Evolutionary conservation across 2,113 vertebrate species (phyloP).

Genomic region (Myrmecobius fasciatus): DNA sequence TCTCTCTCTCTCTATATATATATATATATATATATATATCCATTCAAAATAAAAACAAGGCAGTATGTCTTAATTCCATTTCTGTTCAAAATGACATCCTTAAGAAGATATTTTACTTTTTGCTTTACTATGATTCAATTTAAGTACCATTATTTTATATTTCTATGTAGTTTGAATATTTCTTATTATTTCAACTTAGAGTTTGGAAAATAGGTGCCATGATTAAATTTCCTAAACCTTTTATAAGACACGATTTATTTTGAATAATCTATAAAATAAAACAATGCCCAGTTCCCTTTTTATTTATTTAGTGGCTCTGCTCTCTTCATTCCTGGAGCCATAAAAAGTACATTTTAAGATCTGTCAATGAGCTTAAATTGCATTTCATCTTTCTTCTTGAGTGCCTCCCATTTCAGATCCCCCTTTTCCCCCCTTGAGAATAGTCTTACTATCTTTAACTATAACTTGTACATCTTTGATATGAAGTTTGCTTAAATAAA

Average conservation of each 20-base stretch:
- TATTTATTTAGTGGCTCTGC: not conserved
- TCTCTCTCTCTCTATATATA: not conserved
- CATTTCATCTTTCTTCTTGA: not conserved
- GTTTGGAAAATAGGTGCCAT: slow-evolving; percentile 1
- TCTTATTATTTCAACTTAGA: not conserved
- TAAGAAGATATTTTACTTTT: not conserved
- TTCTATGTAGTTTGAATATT: not conserved
- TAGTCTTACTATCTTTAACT: slow-evolving; percentile 30
- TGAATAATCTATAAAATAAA: not conserved
- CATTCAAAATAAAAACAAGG: not conserved
- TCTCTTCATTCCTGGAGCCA: not conserved
- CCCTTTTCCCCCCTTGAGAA: slow-evolving; percentile 19
- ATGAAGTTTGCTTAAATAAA: slow-evolving; percentile 46
- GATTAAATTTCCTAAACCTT: not conserved
- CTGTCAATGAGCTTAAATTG: not conserved
- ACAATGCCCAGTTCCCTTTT: accelerated
- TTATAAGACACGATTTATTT: not conserved
- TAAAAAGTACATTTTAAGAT: slow-evolving; percentile 23
- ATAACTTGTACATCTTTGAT: not conserved
- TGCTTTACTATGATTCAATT: not conserved
- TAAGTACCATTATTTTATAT: not conserved
- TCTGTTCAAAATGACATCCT: not conserved
- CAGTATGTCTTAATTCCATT: not conserved
- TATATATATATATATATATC: too few species aligned
- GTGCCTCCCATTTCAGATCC: slow-evolving; percentile 23